Conservation (phyloP, 2,113 vertebrate genomes). For the Proteles cristata region DNA sequence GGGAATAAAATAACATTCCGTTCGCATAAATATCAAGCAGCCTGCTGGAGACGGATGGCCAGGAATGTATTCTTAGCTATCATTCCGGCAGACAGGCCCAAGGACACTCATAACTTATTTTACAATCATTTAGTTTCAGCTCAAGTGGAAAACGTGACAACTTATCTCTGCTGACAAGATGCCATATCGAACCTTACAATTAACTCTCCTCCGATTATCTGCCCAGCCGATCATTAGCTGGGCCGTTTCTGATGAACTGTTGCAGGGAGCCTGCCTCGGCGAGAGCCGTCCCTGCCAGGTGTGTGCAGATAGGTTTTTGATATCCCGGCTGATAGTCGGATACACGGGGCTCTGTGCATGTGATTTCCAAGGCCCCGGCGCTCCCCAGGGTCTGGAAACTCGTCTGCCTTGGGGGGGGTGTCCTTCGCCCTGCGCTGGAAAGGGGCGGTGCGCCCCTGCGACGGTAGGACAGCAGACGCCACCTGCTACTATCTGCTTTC, state of each 20-base stretch:
- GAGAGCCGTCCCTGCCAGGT: conserved; percentile 74
- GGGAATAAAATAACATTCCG: conserved; percentile 99
- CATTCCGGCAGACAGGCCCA: conserved; percentile 94
- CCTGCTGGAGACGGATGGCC: conserved; percentile 90
- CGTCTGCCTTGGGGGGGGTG: fast-evolving
- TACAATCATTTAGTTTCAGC: conserved; percentile 99
- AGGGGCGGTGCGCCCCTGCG: fast-evolving
- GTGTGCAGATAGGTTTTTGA: not conserved
- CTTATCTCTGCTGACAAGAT: conserved; percentile 99
- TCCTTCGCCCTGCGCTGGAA: fast-evolving
- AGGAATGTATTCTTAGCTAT: conserved; percentile 90
- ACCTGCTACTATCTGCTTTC: fast-evolving
- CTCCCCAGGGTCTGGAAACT: not conserved
- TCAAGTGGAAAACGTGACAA: conserved; percentile 99
- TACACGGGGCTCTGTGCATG: fast-evolving
- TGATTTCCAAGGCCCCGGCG: fast-evolving
- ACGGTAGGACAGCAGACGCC: fast-evolving
- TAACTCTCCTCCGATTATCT: conserved; percentile 94
- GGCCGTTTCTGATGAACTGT: conserved; percentile 83
- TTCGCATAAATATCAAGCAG: conserved; percentile 96
- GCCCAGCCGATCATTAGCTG: conserved; percentile 92
- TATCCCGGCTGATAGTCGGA: not conserved
- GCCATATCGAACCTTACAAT: conserved; percentile 95
- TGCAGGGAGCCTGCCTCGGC: conserved; percentile 67
- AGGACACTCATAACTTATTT: conserved; percentile 99